phyloP scores from a whole-genome alignment of 2,113 vertebrate species.

The Crotalus viridis region DNA sequence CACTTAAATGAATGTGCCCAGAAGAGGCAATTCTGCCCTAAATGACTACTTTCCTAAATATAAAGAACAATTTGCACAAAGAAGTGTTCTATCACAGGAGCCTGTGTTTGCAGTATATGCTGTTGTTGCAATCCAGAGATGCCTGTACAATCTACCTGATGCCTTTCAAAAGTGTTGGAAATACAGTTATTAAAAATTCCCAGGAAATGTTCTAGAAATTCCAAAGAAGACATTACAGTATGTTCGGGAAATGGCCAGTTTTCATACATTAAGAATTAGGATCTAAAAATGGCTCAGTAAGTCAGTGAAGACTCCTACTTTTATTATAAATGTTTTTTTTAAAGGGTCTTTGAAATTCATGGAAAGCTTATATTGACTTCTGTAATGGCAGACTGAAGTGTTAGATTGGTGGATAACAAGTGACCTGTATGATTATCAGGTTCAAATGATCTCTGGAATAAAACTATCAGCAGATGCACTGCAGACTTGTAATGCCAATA shows the following conservation, averaged over 20 bases:
- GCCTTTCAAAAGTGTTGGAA: background rate
- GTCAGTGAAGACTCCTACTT: conserved; percentile 34
- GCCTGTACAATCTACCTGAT: background rate
- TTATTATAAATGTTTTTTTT: conserved; percentile 41
- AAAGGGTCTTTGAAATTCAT: conserved; percentile 29
- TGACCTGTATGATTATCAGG: background rate
- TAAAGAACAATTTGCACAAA: background rate
- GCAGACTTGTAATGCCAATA: conserved; percentile 13
- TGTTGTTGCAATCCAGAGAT: background rate
- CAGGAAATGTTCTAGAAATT: background rate
- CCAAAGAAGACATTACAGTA: background rate
- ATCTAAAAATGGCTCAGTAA: background rate
- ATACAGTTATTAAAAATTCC: background rate
- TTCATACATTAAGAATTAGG: background rate
- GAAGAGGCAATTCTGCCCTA: background rate
- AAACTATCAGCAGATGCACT: background rate
- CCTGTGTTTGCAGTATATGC: background rate
- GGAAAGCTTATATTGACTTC: conserved; percentile 37
- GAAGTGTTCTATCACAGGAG: background rate
- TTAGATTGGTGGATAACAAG: background rate
- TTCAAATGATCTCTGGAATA: conserved; percentile 2
- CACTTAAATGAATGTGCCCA: background rate
- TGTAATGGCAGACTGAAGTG: conserved; percentile 24
- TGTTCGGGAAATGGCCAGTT: background rate
- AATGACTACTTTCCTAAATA: background rate